These are phyloP conservation scores for Epinotia bilunana DNA, from an alignment of 2,888 invertebrate genomes.

Conservation along the genomic window DNA sequence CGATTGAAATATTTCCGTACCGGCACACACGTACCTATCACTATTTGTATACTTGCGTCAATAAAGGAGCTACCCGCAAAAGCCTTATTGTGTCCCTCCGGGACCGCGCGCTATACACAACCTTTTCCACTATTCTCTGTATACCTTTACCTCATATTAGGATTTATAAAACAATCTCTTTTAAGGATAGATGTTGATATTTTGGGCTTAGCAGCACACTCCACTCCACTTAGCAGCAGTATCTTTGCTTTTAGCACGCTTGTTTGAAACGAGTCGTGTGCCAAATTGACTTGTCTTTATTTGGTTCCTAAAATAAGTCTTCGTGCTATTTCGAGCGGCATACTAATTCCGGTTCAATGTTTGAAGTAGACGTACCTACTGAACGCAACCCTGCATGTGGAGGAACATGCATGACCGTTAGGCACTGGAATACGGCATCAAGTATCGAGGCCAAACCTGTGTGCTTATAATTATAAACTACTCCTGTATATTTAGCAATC, in stretches of 20 bases:
- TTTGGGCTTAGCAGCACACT: neutral
- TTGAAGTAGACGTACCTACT: constrained; percentile 5
- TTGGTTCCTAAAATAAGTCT: constrained; percentile 16
- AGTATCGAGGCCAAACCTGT: constrained; percentile 8
- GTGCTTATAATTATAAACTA: constrained; percentile 16
- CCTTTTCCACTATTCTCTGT: constrained; percentile 41
- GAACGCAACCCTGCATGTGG: constrained; percentile 26
- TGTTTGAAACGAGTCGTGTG: constrained; percentile 19
- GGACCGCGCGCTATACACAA: constrained; percentile 46
- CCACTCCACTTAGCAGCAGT: neutral
- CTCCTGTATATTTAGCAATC: constrained; percentile 23
- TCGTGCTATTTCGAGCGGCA: constrained; percentile 32
- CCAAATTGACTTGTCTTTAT: constrained; percentile 14
- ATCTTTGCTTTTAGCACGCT: constrained; percentile 8
- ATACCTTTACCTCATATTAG: constrained; percentile 31
- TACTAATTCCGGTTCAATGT: constrained; percentile 32
- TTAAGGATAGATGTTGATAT: neutral
- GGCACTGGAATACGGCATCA: constrained; percentile 9
- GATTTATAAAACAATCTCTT: constrained; percentile 36
- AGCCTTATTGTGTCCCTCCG: constrained; percentile 53
- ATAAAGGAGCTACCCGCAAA: constrained; percentile 55
- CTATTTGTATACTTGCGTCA: constrained; percentile 59
- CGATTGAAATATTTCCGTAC: constrained; percentile 65
- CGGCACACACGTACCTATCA: constrained; percentile 54
- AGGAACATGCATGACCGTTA: constrained; percentile 12